These are phyloP conservation scores for Clarias magur DNA, from an alignment of 2,113 vertebrate species.

Conservation along the genomic window DNA sequence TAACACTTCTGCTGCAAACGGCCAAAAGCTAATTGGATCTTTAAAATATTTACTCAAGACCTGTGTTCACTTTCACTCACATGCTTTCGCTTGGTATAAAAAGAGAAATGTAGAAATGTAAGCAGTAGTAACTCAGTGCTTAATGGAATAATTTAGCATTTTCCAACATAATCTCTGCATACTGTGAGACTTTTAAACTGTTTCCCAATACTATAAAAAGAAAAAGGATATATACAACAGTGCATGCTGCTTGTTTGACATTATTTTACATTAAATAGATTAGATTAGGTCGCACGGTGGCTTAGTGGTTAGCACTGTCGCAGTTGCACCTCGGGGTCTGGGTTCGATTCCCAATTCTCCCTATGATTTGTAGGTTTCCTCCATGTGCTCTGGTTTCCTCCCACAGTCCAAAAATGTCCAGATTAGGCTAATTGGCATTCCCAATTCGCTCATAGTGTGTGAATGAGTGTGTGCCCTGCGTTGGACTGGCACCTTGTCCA, in stretches of 20 bases:
- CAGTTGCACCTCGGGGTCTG: no score
- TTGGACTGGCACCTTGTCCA: no score
- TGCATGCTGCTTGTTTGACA: not conserved
- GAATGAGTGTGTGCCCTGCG: no score
- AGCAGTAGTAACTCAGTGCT: conserved; percentile 20
- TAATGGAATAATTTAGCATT: conserved; percentile 8
- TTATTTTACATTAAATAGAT: not conserved
- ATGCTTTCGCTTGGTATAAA: not conserved
- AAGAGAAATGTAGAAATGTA: conserved; percentile 10
- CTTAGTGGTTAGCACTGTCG: no score
- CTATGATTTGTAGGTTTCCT: no score
- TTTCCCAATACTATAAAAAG: not conserved
- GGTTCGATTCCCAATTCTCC: no score
- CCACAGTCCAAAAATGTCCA: no score
- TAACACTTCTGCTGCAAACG: conserved; percentile 38
- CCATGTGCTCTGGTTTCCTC: no score
- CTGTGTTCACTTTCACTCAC: conserved; percentile 19
- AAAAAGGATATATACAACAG: not conserved
- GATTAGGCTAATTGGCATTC: no score
- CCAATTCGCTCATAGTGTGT: no score
- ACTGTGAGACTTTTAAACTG: not conserved
- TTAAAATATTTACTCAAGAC: conserved; percentile 28
- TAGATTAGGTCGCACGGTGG: no score
- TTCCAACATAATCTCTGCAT: not conserved
- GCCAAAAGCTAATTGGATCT: conserved; percentile 32